Evolutionary conservation across 35 echinoderm and acorn worm species (phyloP).

Genomic region (Ophioderma brevispina): DNA sequence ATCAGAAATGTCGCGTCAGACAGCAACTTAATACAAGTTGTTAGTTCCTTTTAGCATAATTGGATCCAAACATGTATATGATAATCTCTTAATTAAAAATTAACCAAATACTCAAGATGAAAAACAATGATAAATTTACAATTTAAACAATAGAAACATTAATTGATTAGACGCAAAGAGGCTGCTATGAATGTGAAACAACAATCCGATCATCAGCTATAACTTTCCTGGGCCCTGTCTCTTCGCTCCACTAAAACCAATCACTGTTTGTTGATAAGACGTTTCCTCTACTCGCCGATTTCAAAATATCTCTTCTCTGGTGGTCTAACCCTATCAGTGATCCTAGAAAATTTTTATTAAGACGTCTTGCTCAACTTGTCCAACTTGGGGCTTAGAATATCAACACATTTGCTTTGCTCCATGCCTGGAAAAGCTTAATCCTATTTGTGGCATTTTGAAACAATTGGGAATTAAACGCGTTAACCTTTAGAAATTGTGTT

Average conservation of each 20-base stretch:
- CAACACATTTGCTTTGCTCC: neutral
- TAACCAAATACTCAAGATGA: neutral
- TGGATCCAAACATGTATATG: too few species aligned
- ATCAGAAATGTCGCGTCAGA: neutral
- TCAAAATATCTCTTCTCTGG: neutral
- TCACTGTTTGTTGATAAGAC: neutral
- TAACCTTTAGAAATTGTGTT: neutral
- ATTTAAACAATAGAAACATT: too few species aligned
- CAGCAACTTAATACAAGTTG: neutral
- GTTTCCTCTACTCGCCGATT: neutral
- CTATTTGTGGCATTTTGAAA: neutral
- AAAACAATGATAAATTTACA: neutral
- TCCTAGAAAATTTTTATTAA: neutral
- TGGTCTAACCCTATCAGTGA: neutral
- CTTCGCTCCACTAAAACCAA: neutral
- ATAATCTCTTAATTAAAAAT: too few species aligned
- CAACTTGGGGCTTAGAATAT: neutral
- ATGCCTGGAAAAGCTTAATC: neutral
- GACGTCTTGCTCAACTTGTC: neutral
- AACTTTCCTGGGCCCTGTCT: too few species aligned
- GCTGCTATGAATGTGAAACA: too few species aligned
- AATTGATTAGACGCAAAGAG: too few species aligned
- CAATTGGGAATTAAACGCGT: neutral
- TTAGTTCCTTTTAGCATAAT: neutral
- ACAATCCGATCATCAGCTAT: too few species aligned